phyloP scores from a whole-genome alignment of 1,140 invertebrate genomes.

The Pomacea maculata region DNA sequence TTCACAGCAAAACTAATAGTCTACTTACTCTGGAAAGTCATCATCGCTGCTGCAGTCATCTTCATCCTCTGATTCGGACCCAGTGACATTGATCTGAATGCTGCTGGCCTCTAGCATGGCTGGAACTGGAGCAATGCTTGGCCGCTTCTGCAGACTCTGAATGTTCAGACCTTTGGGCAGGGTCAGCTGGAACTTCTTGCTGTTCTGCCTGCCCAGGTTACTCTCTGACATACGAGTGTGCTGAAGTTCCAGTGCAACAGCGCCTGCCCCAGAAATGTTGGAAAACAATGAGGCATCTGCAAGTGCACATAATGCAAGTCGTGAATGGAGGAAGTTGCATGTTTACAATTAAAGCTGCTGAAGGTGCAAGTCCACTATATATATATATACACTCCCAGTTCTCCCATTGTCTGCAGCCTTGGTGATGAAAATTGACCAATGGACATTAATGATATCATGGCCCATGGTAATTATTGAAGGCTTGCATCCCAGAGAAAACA shows the following conservation, averaged over 20 bases:
- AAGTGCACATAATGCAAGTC: too few species aligned
- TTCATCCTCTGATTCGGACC: constrained; percentile 40
- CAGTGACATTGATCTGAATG: constrained; percentile 47
- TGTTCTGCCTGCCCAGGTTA: constrained; percentile 30
- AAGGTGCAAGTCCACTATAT: too few species aligned
- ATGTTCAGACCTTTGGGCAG: constrained; percentile 53
- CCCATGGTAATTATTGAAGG: too few species aligned
- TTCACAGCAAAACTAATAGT: too few species aligned
- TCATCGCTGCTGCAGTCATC: constrained; percentile 26
- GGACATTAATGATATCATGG: too few species aligned
- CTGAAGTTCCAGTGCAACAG: constrained; percentile 59
- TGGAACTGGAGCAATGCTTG: constrained; percentile 67
- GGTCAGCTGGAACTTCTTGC: constrained; percentile 39
- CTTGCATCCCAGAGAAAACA: too few species aligned
- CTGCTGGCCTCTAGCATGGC: constrained; percentile 62
- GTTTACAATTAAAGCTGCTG: too few species aligned
- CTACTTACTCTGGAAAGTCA: constrained; percentile 41
- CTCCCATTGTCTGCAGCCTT: not conserved
- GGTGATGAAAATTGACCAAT: too few species aligned
- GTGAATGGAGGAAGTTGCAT: too few species aligned
- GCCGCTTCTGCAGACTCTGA: constrained; percentile 57
- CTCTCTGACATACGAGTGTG: constrained; percentile 36
- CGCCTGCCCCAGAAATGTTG: constrained; percentile 39
- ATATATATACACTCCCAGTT: not conserved
- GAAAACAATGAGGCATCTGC: too few species aligned